phyloP scores from a whole-genome alignment of 2,113 vertebrate genomes.

The Otocyon megalotis region DNA sequence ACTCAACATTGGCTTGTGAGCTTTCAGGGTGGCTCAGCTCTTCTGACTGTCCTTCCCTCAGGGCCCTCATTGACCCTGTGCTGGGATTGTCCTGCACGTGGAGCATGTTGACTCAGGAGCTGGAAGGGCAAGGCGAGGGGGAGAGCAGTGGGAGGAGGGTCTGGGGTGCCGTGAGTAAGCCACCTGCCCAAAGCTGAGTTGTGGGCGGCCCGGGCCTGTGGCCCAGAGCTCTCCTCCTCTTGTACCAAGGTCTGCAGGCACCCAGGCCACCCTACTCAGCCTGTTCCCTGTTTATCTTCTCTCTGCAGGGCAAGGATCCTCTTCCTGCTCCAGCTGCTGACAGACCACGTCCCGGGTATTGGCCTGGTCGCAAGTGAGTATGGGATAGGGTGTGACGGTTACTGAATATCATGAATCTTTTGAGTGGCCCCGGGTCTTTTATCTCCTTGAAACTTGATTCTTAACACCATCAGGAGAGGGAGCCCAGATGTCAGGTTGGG shows the following conservation, averaged over 20 bases:
- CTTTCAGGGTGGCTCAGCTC: not conserved
- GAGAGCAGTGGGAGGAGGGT: no score
- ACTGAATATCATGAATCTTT: rapidly evolving
- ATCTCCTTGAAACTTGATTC: not conserved
- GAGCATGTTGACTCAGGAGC: not conserved
- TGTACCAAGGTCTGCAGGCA: not conserved
- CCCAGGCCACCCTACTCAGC: not conserved
- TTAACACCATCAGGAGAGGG: not conserved
- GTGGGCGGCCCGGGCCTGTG: constrained; percentile 84
- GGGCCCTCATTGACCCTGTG: not conserved
- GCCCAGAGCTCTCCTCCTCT: constrained; percentile 77
- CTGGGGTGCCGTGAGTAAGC: not conserved
- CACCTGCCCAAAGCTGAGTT: not conserved
- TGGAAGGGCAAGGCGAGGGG: not conserved
- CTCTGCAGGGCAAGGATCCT: constrained; percentile 92
- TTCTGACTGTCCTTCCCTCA: not conserved
- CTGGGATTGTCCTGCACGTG: rapidly evolving
- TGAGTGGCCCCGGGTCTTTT: rapidly evolving
- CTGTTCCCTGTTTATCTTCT: constrained; percentile 14
- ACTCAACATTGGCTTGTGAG: not conserved
- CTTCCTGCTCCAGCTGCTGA: constrained; percentile 93
- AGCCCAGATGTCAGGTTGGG: rapidly evolving
- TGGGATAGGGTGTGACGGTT: rapidly evolving
- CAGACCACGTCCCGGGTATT: constrained; percentile 94
- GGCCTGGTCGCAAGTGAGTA: constrained; percentile 95